Conservation (phyloP, 1,140 invertebrate genomes). For the Sycophila sp. region DNA sequence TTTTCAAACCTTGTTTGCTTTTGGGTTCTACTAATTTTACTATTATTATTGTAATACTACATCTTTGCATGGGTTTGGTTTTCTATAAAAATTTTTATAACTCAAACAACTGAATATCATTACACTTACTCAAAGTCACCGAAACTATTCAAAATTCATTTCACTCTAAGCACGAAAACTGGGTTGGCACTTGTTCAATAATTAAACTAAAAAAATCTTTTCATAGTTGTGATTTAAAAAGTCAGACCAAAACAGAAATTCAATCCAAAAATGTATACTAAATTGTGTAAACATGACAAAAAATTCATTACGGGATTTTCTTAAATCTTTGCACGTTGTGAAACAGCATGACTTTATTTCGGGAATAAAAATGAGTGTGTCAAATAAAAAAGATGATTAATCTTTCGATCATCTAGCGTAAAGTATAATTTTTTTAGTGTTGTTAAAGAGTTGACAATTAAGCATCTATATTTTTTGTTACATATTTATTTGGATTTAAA, state of each 20-base stretch:
- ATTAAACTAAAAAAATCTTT: slow-evolving; percentile 1
- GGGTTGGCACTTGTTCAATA: background rate
- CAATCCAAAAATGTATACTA: slow-evolving; percentile 9
- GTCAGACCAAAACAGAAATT: no score
- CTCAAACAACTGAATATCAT: background rate
- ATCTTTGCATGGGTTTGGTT: slow-evolving; percentile 48
- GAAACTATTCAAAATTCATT: background rate
- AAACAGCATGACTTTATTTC: slow-evolving; percentile 32
- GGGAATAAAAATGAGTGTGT: slow-evolving; percentile 25
- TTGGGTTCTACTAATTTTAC: background rate
- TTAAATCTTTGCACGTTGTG: slow-evolving; percentile 34
- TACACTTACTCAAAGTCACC: slow-evolving; percentile 24
- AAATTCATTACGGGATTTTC: slow-evolving; percentile 10
- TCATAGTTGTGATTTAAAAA: slow-evolving; percentile 34
- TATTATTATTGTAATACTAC: background rate
- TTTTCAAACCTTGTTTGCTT: background rate
- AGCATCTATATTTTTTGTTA: slow-evolving; percentile 61
- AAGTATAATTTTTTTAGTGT: slow-evolving; percentile 35
- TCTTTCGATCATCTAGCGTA: slow-evolving; percentile 11
- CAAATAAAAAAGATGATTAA: slow-evolving; percentile 9
- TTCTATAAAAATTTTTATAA: slow-evolving; percentile 14
- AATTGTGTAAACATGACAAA: slow-evolving; percentile 8
- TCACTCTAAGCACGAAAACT: slow-evolving; percentile 14
- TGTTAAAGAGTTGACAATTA: slow-evolving; percentile 40
- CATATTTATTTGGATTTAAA: slow-evolving; percentile 67